phyloP scores from a whole-genome alignment of 2,888 invertebrate species.

The Pseudococcus jackbeardsleyi region DNA sequence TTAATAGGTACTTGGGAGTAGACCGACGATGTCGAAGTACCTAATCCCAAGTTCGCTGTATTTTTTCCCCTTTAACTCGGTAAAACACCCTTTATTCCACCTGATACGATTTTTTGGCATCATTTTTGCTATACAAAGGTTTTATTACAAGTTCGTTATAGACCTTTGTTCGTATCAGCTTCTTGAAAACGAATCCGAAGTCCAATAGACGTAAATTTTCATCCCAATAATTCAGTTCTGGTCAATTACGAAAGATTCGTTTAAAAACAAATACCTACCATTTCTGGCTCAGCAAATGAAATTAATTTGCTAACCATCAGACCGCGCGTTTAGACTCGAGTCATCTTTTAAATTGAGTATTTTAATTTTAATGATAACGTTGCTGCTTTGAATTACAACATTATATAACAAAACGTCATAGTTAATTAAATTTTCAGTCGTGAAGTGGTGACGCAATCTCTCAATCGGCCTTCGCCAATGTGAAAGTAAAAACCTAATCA shows the following conservation, averaged over 20 bases:
- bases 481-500: constrained; percentile 16
- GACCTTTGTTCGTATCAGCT: not conserved
- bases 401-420: not conserved
- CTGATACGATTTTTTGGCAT: constrained; percentile 9
- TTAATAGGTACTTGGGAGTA: not conserved
- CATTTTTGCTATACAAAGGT: not conserved
- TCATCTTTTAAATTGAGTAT: not conserved
- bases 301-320: not conserved
- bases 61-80: not conserved
- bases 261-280: not conserved
- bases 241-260: not conserved
- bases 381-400: constrained; percentile 23
- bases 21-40: not conserved
- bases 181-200: not conserved
- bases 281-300: not conserved
- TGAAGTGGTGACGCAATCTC: not conserved
- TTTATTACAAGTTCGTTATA: constrained; percentile 9
- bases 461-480: not conserved
- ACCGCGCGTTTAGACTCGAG: not conserved
- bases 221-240: not conserved
- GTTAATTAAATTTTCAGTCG: constrained; percentile 16
- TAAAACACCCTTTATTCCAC: not conserved
- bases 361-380: not conserved
- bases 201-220: not conserved
- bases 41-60: not conserved